Conservation (phyloP, 2,113 vertebrate species). For the Nyctereutes procyonoides region DNA sequence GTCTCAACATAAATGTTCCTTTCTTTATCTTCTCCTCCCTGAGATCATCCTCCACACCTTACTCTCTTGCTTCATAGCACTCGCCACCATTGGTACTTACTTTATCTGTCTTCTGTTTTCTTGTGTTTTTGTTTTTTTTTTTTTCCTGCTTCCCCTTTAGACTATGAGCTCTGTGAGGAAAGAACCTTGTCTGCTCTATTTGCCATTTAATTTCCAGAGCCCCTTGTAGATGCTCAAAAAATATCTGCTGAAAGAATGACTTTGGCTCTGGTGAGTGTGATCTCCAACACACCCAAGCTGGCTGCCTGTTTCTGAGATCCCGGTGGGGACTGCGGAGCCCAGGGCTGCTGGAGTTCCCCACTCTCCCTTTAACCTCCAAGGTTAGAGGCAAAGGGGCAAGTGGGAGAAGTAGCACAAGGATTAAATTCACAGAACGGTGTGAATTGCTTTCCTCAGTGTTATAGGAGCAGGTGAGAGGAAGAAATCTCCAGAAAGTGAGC, state of each 20-base stretch:
- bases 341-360: neutral
- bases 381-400: conserved; percentile 13
- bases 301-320: neutral
- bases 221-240: neutral
- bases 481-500: neutral
- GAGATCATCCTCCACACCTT: neutral
- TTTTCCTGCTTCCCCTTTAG: neutral
- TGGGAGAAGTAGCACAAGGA: neutral
- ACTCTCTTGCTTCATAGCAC: neutral
- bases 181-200: neutral
- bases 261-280: neutral
- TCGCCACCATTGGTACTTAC: neutral
- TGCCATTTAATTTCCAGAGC: neutral
- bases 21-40: neutral
- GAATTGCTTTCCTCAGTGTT: conserved; percentile 22
- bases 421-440: neutral
- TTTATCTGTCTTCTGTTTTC: neutral
- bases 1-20: neutral
- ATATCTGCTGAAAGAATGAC: neutral
- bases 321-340: neutral
- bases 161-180: neutral
- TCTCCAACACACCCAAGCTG: neutral
- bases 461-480: neutral
- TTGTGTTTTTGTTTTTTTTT: neutral
- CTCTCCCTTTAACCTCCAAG: neutral